Conservation (phyloP, 1,140 invertebrate species). For the Cyclina sinensis region DNA sequence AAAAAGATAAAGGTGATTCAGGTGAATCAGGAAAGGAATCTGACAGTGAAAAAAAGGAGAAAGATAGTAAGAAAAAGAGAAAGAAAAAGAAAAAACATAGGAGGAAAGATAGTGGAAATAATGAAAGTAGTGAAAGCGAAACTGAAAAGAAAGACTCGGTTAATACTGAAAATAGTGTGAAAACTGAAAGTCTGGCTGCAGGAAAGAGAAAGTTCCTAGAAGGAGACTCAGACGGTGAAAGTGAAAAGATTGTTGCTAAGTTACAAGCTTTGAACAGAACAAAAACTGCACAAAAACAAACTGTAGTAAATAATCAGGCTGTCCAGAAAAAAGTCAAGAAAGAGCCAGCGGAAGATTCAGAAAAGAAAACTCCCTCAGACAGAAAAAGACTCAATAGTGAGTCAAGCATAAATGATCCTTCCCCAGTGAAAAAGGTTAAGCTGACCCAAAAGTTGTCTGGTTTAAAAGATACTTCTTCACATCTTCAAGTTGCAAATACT, state of each 20-base stretch:
- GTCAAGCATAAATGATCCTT: slow-evolving; percentile 73
- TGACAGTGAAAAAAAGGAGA: slow-evolving; percentile 62
- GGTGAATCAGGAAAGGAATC: slow-evolving; percentile 54
- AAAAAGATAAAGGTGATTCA: slow-evolving; percentile 71
- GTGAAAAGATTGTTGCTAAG: slow-evolving; percentile 62
- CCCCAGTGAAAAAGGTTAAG: slow-evolving; percentile 62
- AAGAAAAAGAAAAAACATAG: slow-evolving; percentile 63
- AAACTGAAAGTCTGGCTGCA: background rate
- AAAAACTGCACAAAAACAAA: slow-evolving; percentile 54
- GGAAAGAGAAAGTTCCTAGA: slow-evolving; percentile 52
- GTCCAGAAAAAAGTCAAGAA: slow-evolving; percentile 67
- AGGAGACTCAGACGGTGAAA: slow-evolving; percentile 61
- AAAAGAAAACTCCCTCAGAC: slow-evolving; percentile 67
- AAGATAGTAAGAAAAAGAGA: slow-evolving; percentile 67
- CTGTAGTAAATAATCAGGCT: slow-evolving; percentile 30
- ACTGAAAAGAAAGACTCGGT: slow-evolving; percentile 33
- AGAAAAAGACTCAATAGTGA: slow-evolving; percentile 77
- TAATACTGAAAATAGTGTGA: slow-evolving; percentile 50
- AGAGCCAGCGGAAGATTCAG: slow-evolving; percentile 59
- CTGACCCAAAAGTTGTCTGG: slow-evolving; percentile 42
- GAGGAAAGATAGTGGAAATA: slow-evolving; percentile 55
- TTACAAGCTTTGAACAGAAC: slow-evolving; percentile 60
- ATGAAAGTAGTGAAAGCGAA: slow-evolving; percentile 65
- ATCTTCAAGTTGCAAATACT: background rate
- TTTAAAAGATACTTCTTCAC: slow-evolving; percentile 32